Base-by-base conservation (phyloP, 2,888 invertebrate genomes). In the Acanthococcus lagerstroemiae region DNA sequence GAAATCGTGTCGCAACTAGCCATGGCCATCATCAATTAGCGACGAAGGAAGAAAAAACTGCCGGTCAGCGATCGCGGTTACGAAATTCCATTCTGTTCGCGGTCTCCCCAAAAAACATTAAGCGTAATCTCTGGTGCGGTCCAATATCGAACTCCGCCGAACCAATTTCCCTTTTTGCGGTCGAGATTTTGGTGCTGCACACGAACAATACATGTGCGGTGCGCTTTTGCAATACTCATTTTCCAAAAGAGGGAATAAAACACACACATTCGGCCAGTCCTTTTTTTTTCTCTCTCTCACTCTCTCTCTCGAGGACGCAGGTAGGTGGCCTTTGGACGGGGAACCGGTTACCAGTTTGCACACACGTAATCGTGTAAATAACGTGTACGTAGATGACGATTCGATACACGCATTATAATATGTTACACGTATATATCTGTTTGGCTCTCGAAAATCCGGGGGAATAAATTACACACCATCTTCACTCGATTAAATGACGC, bases 381-480 rank as follows among this genome's bases (percentile, higher is more conserved):
- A 55, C 45, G 15, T 45, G 4, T 19, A 7, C 15, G 46, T 45
- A 58, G 58, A 58, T 58, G 58, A 46, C 58, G 58, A 58, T 58
- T 58, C 58, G 58, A 58, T 58, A 58, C 58, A 46, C 58, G 58
- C 19, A 58, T 58, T 58, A 58, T 57, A 4, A 15, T 5, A 15
- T 19, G 25, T 46, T 22, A 15, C 46, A 17, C 15, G 15, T 45
- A 4, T 15, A 17, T 45, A 7, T 45, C 4, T 45, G 15, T 45
- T 15, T 45, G 15, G 15, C 19, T 45, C 4, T 4, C 4, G 4
- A 45, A 45, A 45, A 45, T 22, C 45, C n/a, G 25, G 19, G 24
- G n/a, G 58, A 58, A 58, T 58, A 58, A 58, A 58, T 58, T 58
- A 58, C 58, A 58, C 58, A 58, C 58, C 19, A 58, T 58, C 58